Evolutionary conservation across 2,113 vertebrate species (phyloP), one percentile per base, ranked within the genome.

Genomic region (Telmatochromis brichardi): DNA sequence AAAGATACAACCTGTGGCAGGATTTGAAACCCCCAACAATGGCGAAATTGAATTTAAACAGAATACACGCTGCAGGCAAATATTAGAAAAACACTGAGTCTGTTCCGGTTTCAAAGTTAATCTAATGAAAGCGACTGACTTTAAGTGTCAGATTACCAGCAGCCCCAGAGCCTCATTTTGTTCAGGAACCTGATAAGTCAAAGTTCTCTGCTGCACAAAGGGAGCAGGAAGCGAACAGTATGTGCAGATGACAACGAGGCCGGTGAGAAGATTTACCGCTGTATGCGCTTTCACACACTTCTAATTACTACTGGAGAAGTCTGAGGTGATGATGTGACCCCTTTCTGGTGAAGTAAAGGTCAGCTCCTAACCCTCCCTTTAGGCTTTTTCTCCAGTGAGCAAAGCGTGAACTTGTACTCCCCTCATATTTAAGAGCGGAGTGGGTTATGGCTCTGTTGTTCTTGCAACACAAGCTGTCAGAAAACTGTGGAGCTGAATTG

Each of bases 381-480:
- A 57, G 89, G 84, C 60, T 82, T 85, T 92, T 86, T 26, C 90
- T 87, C 63, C 73, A 15, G n/a, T 40, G 80, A 87, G 89, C 19
- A 13, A 63, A 90, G 81, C 79, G 12, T 88, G 92, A 95, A 92
- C 89, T 93, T 81, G 73, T 9, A 73, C 82, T 88, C 88, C 88
- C 88, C 83, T 86, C 84, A 68, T 93, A 94, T 91, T 90, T 85
- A 90, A 87, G 54, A 84, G 40, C 14, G 90, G 82, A 40, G 51
- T 71, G 90, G 80, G 81, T 90, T 91, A 88, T 88, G 84, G 82
- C 4, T 47, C 21, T 96, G 88, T 96, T 97, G 96, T 94, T 94
- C 73, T 96, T 96, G 92, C 94, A 96, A 96, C 92, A 89, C 55
- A 92, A 96, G 93, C 91, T 95, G 92, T 94, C 79, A 93, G 81